These are phyloP conservation scores for Scomber colias DNA, from an alignment of 2,113 vertebrate genomes.

Conservation along the genomic window DNA sequence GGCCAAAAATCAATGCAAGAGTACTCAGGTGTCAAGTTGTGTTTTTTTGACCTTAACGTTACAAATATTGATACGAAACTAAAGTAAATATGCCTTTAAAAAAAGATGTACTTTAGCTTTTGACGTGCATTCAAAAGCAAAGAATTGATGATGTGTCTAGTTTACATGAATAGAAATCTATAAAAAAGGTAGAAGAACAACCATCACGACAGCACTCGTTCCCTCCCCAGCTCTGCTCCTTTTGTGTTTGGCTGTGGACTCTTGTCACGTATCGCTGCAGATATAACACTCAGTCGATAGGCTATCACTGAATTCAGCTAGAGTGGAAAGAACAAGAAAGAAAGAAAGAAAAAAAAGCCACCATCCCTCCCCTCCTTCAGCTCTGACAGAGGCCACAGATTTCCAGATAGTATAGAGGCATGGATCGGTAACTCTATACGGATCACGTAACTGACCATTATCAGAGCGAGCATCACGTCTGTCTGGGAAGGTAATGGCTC, in stretches of 20 bases:
- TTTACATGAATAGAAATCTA: neutral
- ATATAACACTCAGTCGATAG: constrained; percentile 28
- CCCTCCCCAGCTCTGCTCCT: constrained; percentile 13
- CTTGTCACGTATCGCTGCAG: constrained; percentile 33
- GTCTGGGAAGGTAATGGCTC: constrained; percentile 49
- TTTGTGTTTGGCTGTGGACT: constrained; percentile 15
- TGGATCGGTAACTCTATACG: constrained; percentile 45
- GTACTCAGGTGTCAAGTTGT: neutral
- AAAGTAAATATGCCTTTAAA: neutral
- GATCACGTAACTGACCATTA: constrained; percentile 35
- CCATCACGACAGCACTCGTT: neutral
- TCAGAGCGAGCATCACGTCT: constrained; percentile 23
- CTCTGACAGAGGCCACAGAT: constrained; percentile 29
- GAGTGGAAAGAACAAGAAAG: neutral
- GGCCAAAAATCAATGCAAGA: neutral
- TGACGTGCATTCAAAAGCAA: neutral
- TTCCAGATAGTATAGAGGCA: constrained; percentile 19
- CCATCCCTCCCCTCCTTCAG: neutral
- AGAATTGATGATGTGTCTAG: neutral
- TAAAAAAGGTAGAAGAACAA: neutral
- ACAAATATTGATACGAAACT: neutral
- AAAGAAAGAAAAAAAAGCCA: constrained; percentile 1
- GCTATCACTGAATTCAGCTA: neutral
- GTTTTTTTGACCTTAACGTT: neutral
- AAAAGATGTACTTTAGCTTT: neutral